phyloP scores from a whole-genome alignment of 1,140 invertebrate genomes.

The Polyergus mexicanus region DNA sequence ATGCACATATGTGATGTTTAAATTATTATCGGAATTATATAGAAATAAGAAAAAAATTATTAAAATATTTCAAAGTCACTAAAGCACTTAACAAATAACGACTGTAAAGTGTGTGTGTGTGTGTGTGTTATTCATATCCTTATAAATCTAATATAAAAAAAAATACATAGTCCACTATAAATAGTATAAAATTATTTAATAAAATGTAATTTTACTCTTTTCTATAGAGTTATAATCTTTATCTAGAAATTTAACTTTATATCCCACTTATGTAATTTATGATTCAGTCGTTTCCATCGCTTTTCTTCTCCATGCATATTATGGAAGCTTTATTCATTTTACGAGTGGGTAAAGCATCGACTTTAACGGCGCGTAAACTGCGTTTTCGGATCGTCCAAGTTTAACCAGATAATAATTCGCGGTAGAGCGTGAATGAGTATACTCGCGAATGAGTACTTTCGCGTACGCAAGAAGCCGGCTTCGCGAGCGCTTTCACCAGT shows the following conservation, averaged over 20 bases:
- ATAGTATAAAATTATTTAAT: background rate
- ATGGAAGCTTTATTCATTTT: constrained; percentile 33
- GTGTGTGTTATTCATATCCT: background rate
- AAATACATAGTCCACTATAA: background rate
- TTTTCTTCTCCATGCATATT: constrained; percentile 10
- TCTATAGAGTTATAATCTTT: background rate
- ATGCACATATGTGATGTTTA: background rate
- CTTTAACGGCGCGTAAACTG: constrained; percentile 32
- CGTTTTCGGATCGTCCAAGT: constrained; percentile 40
- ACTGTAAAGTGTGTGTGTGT: background rate
- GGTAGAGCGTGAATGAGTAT: constrained; percentile 48
- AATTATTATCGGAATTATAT: background rate
- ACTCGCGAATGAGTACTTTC: constrained; percentile 62
- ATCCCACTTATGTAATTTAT: background rate
- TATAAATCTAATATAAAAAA: background rate
- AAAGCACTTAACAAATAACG: background rate
- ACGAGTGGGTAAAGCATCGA: constrained; percentile 47
- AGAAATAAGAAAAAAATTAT: constrained; percentile 2
- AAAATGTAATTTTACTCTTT: background rate
- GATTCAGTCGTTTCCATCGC: background rate
- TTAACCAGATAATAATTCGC: constrained; percentile 58
- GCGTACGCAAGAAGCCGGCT: constrained; percentile 51
- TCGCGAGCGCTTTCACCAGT: constrained; percentile 68
- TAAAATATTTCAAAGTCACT: background rate
- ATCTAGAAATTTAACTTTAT: constrained; percentile 11